Conservation (phyloP, 2,113 vertebrate genomes). For the Ondatra zibethicus region DNA sequence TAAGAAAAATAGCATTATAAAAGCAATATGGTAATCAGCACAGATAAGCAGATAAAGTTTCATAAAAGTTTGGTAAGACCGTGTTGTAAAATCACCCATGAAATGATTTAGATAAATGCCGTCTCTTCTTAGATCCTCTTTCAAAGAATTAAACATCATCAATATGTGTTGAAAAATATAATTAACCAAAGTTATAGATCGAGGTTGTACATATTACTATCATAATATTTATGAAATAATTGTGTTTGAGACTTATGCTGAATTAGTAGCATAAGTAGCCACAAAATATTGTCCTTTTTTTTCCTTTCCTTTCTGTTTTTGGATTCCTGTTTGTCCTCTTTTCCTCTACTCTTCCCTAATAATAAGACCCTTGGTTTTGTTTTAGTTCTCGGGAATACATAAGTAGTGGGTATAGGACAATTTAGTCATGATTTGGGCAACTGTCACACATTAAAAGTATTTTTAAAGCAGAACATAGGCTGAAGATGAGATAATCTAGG, state of each 20-base stretch:
- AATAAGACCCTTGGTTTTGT: neutral
- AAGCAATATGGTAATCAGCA: neutral
- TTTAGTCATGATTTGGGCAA: neutral
- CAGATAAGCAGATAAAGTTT: neutral
- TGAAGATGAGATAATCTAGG: neutral
- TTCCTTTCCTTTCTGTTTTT: neutral
- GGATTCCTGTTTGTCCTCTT: neutral
- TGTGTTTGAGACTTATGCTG: neutral
- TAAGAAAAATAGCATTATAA: neutral
- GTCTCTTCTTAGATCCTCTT: neutral
- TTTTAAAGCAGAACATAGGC: neutral
- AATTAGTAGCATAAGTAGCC: neutral
- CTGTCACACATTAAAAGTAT: neutral
- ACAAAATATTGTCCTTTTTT: neutral
- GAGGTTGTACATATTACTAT: neutral
- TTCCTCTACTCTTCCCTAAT: neutral
- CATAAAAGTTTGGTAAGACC: neutral
- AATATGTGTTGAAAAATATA: neutral
- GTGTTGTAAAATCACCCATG: neutral
- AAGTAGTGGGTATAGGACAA: neutral
- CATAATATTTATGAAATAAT: neutral
- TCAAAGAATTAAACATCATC: neutral
- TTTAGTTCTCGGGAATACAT: neutral
- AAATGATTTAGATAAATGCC: neutral
- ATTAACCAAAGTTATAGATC: neutral